Evolutionary conservation across 2,888 invertebrate genomes (phyloP).

Genomic region (Polyommatus iphigenia): DNA sequence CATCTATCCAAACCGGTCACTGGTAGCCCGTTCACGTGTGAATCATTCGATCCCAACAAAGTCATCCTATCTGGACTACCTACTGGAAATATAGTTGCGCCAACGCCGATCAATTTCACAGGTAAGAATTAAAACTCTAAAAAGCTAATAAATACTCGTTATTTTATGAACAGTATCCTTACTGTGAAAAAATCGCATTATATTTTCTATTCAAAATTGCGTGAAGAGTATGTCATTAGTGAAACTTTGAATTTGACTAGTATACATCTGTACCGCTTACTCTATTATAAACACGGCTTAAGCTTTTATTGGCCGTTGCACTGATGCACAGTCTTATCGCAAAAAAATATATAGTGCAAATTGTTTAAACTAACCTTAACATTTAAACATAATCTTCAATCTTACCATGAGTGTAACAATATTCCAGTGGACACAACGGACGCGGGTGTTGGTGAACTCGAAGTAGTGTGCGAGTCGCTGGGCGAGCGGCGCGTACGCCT

Average conservation of each 20-base stretch:
- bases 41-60: conserved; percentile 93
- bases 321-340: too few relatives aligned
- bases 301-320: too few relatives aligned
- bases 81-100: conserved; percentile 87
- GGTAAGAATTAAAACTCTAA: conserved; percentile 64
- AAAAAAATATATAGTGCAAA: too few relatives aligned
- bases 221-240: too few relatives aligned
- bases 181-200: not conserved
- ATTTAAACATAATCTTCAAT: too few relatives aligned
- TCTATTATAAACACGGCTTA: too few relatives aligned
- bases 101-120: conserved; percentile 90
- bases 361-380: not conserved
- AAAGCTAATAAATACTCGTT: conserved; percentile 46
- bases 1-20: conserved; percentile 93
- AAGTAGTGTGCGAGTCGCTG: conserved; percentile 93
- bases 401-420: not conserved
- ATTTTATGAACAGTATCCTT: not conserved
- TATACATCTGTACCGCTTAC: too few relatives aligned
- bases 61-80: conserved; percentile 89
- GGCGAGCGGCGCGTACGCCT: conserved; percentile 86
- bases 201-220: too few relatives aligned
- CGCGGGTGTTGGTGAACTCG: conserved; percentile 91
- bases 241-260: too few relatives aligned
- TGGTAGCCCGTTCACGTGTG: conserved; percentile 96
- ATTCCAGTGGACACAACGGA: conserved; percentile 87